Evolutionary conservation across 2,888 invertebrate species (phyloP), one percentile per base, ranked within the genome.

Genomic region (Luperina testacea): DNA sequence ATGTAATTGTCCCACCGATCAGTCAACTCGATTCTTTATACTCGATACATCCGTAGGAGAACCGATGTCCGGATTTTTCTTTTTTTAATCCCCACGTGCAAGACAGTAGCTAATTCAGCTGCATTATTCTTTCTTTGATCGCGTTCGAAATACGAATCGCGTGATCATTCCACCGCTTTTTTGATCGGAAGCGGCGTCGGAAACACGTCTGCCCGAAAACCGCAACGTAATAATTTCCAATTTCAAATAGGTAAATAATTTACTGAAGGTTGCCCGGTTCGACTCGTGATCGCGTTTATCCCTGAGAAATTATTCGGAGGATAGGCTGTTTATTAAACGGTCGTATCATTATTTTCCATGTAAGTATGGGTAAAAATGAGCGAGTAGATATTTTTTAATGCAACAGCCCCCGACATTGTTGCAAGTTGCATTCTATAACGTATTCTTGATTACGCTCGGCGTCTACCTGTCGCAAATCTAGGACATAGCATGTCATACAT

Each of bases 141-240:
- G 88, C 77, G 87, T 87, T 94, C 89, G 87, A 92, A 92, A 91
- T 89, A 91, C 78, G 87, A 91, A 94, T 96, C 95, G 96, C 96
- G 96, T 96, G 96, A 95, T 94, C 94, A 90, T 88, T 89, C 91
- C 88, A 92, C 93, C 93, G 92, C 89, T 91, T 90, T 90, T 87
- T 86, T 83, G 90, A 92, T 94, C 94, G 95, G 96, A 96, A 96
- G 94, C 95, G 93, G 94, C 94, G 89, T 94, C 94, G 96, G 96
- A 96, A 95, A 95, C 96, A 95, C 96, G 96, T 96, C 95, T 96
- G 93, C 91, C 93, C 93, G 91, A 94, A 92, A 95, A 97, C 96
- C 96, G 93, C 97, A 96, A 94, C 91, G 90, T 93, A 94, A 94
- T 94, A 94, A 95, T 96, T 95, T 95, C 94, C 95, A 96, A 96